Evolutionary conservation across 2,797 vertebrate genomes (phyloP).

Genomic region (Gymnothorax reevesii): DNA sequence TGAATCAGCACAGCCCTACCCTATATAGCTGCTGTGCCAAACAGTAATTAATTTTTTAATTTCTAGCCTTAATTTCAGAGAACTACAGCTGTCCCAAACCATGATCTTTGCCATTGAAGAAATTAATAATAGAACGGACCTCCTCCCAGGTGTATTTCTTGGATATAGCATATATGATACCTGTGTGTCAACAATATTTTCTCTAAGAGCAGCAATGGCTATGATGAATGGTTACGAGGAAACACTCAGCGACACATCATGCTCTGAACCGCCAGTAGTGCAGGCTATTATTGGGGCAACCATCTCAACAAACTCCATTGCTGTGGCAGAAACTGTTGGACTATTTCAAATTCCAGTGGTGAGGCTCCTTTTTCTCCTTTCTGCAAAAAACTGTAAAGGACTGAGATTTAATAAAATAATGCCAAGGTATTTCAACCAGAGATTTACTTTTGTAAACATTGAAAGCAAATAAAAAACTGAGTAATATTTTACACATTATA

Average conservation of each 20-base stretch:
- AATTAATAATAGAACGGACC: slow-evolving; percentile 34
- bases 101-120: slow-evolving; percentile 36
- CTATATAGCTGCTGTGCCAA: slow-evolving; percentile 26
- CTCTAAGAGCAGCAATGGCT: slow-evolving; percentile 24
- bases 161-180: slow-evolving; percentile 49
- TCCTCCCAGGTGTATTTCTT: slow-evolving; percentile 27
- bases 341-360: slow-evolving; percentile 26
- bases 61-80: slow-evolving; percentile 24
- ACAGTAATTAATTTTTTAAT: not conserved
- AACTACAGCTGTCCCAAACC: slow-evolving; percentile 24
- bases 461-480: too few species aligned
- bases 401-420: too few species aligned
- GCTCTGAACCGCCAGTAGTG: slow-evolving; percentile 11
- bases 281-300: slow-evolving; percentile 22
- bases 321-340: slow-evolving; percentile 5
- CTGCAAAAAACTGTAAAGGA: too few species aligned
- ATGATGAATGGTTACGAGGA: slow-evolving; percentile 23
- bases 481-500: too few species aligned
- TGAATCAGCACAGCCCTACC: too few species aligned
- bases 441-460: too few species aligned
- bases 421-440: too few species aligned
- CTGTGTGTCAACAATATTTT: slow-evolving; percentile 28
- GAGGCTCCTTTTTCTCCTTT: not conserved
- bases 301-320: slow-evolving; percentile 11
- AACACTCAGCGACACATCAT: slow-evolving; percentile 4